Base-by-base conservation (phyloP, 2,113 vertebrate genomes). In the Enhydra lutris region DNA sequence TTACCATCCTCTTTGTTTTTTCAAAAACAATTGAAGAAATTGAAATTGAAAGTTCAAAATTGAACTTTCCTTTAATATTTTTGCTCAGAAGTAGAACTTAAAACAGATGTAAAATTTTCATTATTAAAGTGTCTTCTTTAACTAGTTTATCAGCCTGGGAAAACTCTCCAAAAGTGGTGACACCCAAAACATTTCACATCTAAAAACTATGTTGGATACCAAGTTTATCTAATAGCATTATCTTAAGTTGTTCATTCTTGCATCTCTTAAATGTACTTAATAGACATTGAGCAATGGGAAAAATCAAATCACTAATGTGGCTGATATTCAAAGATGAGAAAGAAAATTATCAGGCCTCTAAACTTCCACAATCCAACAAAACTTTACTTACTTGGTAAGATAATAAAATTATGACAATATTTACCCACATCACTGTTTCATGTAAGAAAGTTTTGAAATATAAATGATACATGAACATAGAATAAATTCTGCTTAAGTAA, bases 281-380 rank as follows among this genome's bases (percentile, higher is more conserved):
- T 92, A 83, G 74, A 47, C 89, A 36, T 39, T 36, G 17, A 91
- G 15, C 78, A 29, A n/a, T 95, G 42, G 23, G 93, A 97, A 95
- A 98, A 97, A 93, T 97, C 88, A 69, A 85, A 20, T 73, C 57
- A 95, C 61, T 84, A 78, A 61, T 63, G 73, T 61, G 97, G 11
- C 11, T 97, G 79, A 73, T 90, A 12, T 93, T 26, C 61, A 88
- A 15, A 34, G 93, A 80, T 21, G 82, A 78, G 91, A 95, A 97
- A 96, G 76, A 6, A 0, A 61, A 57, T 29, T 57, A n/a, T 91
- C 89, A 67, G 0, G 4, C 36, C 63, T 96, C 45, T 12, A 0
- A 92, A 86, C 31, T 93, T 95, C 50, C 80, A 93, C 74, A 88
- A 47, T 20, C 29, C 78, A 89, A 96, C 83, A 96, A 97, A 11